These are phyloP conservation scores for Rhizomys pruinosus DNA, from an alignment of 2,113 vertebrate species.

Conservation along the genomic window DNA sequence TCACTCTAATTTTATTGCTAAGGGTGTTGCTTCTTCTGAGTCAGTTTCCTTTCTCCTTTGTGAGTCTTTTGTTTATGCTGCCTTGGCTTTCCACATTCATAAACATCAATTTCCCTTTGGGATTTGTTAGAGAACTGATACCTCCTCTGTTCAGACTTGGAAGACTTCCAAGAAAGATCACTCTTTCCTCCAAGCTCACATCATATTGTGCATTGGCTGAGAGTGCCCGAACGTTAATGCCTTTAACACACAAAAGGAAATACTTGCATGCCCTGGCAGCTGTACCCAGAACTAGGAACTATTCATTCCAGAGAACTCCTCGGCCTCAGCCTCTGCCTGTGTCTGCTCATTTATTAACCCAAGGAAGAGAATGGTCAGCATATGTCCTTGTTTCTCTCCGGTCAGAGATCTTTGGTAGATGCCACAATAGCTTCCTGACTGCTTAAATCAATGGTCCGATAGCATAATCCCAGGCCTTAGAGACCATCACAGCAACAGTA, in stretches of 20 bases:
- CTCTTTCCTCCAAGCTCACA: not conserved
- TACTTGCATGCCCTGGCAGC: slow-evolving; percentile 48
- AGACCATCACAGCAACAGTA: not conserved
- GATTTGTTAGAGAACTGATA: slow-evolving; percentile 71
- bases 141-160: slow-evolving; percentile 28
- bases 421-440: not conserved
- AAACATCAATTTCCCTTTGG: slow-evolving; percentile 81
- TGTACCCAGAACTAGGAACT: slow-evolving; percentile 39
- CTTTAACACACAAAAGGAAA: not conserved
- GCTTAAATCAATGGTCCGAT: not conserved
- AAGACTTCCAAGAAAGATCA: slow-evolving; percentile 8
- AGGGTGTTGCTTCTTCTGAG: slow-evolving; percentile 81
- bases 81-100: slow-evolving; percentile 77
- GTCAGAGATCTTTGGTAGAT: not conserved
- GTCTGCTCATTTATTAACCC: slow-evolving; percentile 52
- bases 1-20: slow-evolving; percentile 72
- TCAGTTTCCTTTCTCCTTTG: slow-evolving; percentile 83
- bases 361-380: slow-evolving; percentile 3
- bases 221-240: not conserved
- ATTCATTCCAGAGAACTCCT: slow-evolving; percentile 20
- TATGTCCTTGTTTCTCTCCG: not conserved
- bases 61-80: slow-evolving; percentile 83
- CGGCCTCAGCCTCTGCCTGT: slow-evolving; percentile 14
- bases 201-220: not conserved
- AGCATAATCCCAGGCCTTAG: not conserved